Percentiles rank a stretch among this genome's conserved stretches.
Conservation (phyloP, 2,113 vertebrate genomes). For the Genyomyrus donnyi region DNA sequence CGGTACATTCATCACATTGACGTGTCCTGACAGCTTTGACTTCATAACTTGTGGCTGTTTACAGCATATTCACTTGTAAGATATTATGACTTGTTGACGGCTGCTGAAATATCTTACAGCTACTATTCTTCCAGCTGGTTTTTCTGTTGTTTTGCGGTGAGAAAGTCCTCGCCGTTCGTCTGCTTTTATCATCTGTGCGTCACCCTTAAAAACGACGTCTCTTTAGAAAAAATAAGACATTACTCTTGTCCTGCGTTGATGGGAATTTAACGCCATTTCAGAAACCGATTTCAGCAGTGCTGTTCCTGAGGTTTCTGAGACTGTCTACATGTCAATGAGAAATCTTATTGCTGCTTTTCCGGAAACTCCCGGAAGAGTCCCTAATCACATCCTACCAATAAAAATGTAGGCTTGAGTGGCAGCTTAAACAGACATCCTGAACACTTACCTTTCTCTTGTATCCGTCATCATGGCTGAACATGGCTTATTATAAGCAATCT, state of each 20-base stretch:
- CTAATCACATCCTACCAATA: neutral
- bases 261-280: neutral
- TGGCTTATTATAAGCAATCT: neutral
- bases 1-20: neutral
- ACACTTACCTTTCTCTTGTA: neutral
- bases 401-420: neutral
- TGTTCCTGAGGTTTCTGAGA: neutral
- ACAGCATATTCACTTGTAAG: neutral
- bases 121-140: neutral
- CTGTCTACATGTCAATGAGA: neutral
- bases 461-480: neutral
- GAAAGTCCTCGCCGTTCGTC: neutral
- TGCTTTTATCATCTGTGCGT: neutral
- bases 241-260: neutral
- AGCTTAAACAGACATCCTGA: slow-evolving; percentile 1
- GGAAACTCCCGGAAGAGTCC: neutral
- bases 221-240: neutral
- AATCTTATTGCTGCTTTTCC: neutral
- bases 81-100: neutral
- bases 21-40: neutral
- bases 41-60: neutral
- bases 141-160: neutral
- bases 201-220: neutral
- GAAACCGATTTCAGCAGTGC: neutral
- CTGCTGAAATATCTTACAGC: neutral